Percentiles rank a stretch among this genome's conserved stretches.
Conservation (phyloP, 1,140 invertebrate species). For the Papilio aristodemus region DNA sequence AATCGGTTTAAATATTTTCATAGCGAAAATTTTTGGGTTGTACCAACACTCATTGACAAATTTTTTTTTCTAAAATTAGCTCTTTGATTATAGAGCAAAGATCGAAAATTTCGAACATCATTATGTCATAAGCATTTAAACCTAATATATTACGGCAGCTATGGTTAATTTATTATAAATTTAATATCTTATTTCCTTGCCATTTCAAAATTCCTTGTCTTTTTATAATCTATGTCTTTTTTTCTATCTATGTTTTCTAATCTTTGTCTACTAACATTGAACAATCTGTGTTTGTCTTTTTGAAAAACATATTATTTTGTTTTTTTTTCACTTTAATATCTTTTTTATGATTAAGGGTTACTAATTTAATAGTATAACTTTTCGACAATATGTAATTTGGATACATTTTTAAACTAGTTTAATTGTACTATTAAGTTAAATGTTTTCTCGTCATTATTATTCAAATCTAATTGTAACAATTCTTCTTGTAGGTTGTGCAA, state of each 20-base stretch:
- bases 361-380: not conserved
- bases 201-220: not conserved
- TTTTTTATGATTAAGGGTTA: not conserved
- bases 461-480: conserved; percentile 36
- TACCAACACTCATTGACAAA: not conserved
- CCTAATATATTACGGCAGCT: conserved; percentile 11
- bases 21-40: not conserved
- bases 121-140: not conserved
- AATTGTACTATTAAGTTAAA: conserved; percentile 32
- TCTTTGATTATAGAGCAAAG: too few species aligned
- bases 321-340: not conserved
- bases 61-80: not conserved
- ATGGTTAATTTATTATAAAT: conserved; percentile 18
- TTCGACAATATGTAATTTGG: conserved; percentile 17
- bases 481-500: conserved; percentile 53
- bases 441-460: conserved; percentile 39
- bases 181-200: not conserved
- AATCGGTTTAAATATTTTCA: too few species aligned
- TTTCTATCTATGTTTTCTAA: not conserved
- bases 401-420: conserved; percentile 16
- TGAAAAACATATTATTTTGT: too few species aligned
- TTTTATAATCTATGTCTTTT: conserved; percentile 15
- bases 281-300: not conserved
- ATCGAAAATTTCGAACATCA: too few species aligned
- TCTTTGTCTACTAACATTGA: not conserved